A percentile compares a stretch with the other conserved stretches of the same genome.
These are phyloP conservation scores for Nymphalis c-album DNA, from an alignment of 2,888 invertebrate genomes.

Conservation along the genomic window DNA sequence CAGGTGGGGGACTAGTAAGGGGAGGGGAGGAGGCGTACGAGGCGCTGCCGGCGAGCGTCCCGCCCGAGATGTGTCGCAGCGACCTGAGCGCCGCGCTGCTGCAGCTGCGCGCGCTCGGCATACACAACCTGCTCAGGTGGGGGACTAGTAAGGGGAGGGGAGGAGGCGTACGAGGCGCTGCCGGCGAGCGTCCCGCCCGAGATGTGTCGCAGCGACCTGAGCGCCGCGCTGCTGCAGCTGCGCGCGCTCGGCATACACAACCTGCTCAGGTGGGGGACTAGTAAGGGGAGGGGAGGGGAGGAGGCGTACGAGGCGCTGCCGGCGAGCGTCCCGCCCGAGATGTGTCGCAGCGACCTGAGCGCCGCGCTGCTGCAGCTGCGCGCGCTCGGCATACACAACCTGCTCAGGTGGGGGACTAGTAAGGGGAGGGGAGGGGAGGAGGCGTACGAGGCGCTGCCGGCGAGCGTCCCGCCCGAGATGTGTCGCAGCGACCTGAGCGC, in stretches of 20 bases:
- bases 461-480: slow-evolving; percentile 94
- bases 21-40: no score
- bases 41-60: slow-evolving; percentile 85
- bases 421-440: no score
- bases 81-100: slow-evolving; percentile 92
- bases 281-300: no score
- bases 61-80: slow-evolving; percentile 96
- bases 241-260: slow-evolving; percentile 97
- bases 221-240: slow-evolving; percentile 91
- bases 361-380: slow-evolving; percentile 93
- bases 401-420: slow-evolving; percentile 82
- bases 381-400: slow-evolving; percentile 95
- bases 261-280: slow-evolving; percentile 83
- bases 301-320: slow-evolving; percentile 86
- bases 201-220: slow-evolving; percentile 94
- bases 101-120: slow-evolving; percentile 96
- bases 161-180: no score
- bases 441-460: slow-evolving; percentile 85
- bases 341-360: slow-evolving; percentile 93
- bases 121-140: slow-evolving; percentile 90
- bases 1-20: slow-evolving; percentile 57
- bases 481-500: slow-evolving; percentile 92
- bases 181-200: slow-evolving; percentile 91
- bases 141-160: not conserved
- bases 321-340: slow-evolving; percentile 92